Evolutionary conservation across 1,140 invertebrate species (phyloP), one percentile per base, ranked within the genome.

Genomic region (Oryctes rhinoceros): DNA sequence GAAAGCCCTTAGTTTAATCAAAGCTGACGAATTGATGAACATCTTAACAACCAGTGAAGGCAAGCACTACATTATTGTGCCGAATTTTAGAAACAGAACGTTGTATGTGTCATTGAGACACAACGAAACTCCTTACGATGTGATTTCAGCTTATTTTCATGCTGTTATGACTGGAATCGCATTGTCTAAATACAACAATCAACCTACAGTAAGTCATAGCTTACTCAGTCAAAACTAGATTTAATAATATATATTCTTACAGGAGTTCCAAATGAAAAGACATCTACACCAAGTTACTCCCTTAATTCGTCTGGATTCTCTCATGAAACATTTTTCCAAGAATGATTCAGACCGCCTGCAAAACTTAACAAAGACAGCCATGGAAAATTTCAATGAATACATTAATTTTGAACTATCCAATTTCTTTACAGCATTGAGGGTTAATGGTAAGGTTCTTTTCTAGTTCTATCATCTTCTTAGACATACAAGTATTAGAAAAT

Each of bases 91-190:
- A 71, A 83, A 81, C 39, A 88, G 86, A 76, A 86, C 81, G 39
- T 88, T 92, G 82, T 88, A 88, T 83, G 84, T 92, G 11, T 82
- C 86, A 65, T 84, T 92, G 7, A 83, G 87, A 81, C 87, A 88
- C 83, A 85, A 88, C 78, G 85, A 87, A 78, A 84, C 74, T 35
- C 75, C 89, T 18, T 79, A 82, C 49, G 88, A 90, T 81, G 83
- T 91, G 15, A 83, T 92, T 4, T 85, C 89, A 83, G 90, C 89
- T 7, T 92, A 91, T 85, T 91, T 90, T 78, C 87, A 91, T 83
- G 90, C 89, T 44, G 86, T 89, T 24, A 83, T 90, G 80, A 84
- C 88, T 74, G 90, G 86, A 7, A 84, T 89, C 39, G 86, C 86
- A 11, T 84, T 84, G 15, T 85, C 81, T 49, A 81, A 84, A 37